These are phyloP conservation scores for Tragelaphus imberbis DNA, from an alignment of 2,113 vertebrate genomes.

Conservation along the genomic window DNA sequence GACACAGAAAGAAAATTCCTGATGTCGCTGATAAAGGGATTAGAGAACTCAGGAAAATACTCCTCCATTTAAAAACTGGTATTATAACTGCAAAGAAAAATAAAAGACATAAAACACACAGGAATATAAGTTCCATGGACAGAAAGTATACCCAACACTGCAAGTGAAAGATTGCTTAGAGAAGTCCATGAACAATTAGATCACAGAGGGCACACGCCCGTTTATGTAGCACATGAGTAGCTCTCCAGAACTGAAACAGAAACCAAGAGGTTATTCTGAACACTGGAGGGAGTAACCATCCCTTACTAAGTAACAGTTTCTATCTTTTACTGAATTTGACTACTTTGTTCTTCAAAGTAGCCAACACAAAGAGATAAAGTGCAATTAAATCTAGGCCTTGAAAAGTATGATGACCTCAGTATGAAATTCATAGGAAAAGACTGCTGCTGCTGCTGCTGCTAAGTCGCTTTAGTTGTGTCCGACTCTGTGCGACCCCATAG, in stretches of 20 bases:
- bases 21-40: not conserved
- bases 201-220: accelerated
- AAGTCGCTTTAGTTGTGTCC: too few species aligned
- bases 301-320: not conserved
- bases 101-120: not conserved
- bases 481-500: too few species aligned
- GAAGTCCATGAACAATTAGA: not conserved
- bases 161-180: not conserved
- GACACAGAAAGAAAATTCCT: not conserved
- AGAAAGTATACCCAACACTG: not conserved
- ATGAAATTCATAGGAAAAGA: not conserved
- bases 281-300: not conserved
- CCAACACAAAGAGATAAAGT: not conserved
- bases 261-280: not conserved
- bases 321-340: not conserved
- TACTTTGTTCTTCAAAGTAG: not conserved
- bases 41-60: not conserved
- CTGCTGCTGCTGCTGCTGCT: too few species aligned
- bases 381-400: not conserved
- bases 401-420: not conserved
- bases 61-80: not conserved
- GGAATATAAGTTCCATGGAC: not conserved
- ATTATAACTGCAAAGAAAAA: not conserved
- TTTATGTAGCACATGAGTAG: accelerated
- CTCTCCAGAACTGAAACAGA: not conserved